Percentiles rank a stretch among this genome's conserved stretches.
Conservation (phyloP, 2,113 vertebrate species). For the Hippolais icterina region DNA sequence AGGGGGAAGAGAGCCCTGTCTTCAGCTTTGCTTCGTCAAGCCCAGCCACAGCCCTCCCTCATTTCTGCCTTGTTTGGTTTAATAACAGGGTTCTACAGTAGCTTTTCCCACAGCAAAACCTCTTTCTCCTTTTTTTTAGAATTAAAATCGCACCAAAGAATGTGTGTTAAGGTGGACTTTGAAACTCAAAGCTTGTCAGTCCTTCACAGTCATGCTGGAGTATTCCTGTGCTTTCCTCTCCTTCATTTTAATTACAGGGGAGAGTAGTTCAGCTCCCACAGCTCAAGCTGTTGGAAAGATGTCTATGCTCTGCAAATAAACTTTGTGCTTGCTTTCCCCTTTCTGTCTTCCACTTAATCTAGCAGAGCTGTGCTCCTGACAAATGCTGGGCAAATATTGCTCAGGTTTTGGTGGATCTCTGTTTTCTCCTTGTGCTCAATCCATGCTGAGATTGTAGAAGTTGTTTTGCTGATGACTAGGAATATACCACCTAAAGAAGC, state of each 20-base stretch:
- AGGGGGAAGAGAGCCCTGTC: neutral
- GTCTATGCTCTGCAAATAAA: neutral
- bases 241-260: neutral
- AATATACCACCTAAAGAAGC: neutral
- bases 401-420: neutral
- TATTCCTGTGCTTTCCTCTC: neutral
- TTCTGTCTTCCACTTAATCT: neutral
- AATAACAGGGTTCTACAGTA: neutral
- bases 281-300: neutral
- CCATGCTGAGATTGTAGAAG: neutral
- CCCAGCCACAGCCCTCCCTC: neutral
- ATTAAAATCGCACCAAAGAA: fast-evolving
- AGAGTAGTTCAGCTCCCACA: neutral
- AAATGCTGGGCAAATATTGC: too few species aligned
- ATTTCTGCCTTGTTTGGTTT: neutral
- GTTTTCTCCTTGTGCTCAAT: neutral
- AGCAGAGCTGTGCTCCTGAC: neutral
- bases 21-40: neutral
- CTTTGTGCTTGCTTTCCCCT: neutral
- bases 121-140: neutral
- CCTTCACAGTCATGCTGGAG: neutral
- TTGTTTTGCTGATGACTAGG: neutral
- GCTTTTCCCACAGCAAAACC: neutral
- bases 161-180: neutral
- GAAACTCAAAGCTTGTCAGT: neutral